phyloP scores from a whole-genome alignment of 2,113 vertebrate genomes.

The Psephotus haematonotus region DNA sequence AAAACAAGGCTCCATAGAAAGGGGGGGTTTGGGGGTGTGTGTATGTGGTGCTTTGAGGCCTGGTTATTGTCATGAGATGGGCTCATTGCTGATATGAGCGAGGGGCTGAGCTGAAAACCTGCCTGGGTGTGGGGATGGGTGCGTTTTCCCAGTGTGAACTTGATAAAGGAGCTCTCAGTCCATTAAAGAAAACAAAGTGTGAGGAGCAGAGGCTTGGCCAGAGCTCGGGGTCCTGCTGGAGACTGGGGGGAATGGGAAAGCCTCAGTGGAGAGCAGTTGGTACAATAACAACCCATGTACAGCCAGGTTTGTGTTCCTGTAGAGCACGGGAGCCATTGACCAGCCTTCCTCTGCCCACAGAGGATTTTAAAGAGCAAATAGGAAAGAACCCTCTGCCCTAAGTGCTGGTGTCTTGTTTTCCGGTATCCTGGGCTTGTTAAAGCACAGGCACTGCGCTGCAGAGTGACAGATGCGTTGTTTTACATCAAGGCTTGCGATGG shows the following conservation, averaged over 20 bases:
- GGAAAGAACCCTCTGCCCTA: background rate
- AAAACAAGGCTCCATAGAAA: background rate
- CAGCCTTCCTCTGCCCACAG: background rate
- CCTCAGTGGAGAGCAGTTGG: constrained; percentile 58
- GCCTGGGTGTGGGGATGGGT: background rate
- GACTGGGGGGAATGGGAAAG: constrained; percentile 57
- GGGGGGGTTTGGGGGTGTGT: accelerated
- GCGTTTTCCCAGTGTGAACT: constrained; percentile 30
- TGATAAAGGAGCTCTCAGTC: constrained; percentile 63
- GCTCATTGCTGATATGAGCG: background rate
- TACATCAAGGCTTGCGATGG: background rate
- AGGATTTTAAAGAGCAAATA: background rate
- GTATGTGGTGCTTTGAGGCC: background rate
- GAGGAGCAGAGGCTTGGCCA: constrained; percentile 59
- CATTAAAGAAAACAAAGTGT: constrained; percentile 62
- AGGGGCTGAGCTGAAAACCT: background rate
- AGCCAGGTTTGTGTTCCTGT: constrained; percentile 43
- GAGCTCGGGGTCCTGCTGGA: constrained; percentile 18
- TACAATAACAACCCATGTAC: constrained; percentile 39
- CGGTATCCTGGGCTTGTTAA: background rate
- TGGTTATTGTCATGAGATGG: background rate
- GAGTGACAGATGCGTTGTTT: background rate
- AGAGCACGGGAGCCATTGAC: background rate
- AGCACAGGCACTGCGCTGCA: background rate
- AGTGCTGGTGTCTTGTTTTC: background rate